Base-by-base conservation (phyloP, 2,797 vertebrate genomes). In the Acipenser transmontanus region DNA sequence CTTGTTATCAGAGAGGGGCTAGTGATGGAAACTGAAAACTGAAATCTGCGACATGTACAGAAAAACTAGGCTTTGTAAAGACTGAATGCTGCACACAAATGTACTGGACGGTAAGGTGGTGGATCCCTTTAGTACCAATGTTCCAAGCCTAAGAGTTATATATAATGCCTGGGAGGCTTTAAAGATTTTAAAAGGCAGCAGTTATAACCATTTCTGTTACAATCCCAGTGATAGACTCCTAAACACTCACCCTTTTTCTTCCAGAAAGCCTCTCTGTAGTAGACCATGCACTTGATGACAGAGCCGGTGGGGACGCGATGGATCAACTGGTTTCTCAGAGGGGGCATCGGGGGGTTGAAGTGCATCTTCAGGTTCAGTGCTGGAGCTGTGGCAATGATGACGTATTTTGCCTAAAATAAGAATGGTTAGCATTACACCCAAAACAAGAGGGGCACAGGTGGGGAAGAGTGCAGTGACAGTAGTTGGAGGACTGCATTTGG, bases 211-310 rank as follows among this genome's bases (percentile, higher is more conserved):
- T 34, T 3, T 34, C 34, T 34, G 34, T 34, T 34, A 34, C 34
- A 3, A 34, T 34, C 34, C 34, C 34, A 34, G n/a, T 54, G 52
- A 54, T 54, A 54, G 8, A 7, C 48, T 50, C 8, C 50, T 48
- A 13, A 50, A 8, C 6, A 73, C 77, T 66, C 79, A 98, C 97
- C 93, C 67, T 91, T 95, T 76, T 94, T 92, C 79, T 89, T 95
- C 97, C 97, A 98, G 84, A 99, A 99, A 73, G 93, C 93, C 70
- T 98, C 94, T 65, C 83, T 93, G 77, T 99, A 99, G 84, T 98
- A 99, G 63, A 98, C 92, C 69, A 99, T 97, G 81, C 94, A 97
- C 81, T 99, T 99, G 83, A 99, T 98, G 82, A 98, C 94, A 6
- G 91, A 95, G 74, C 97, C 97, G 91, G 97, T 91, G 68, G 97